Conservation (phyloP, 2,888 invertebrate genomes). For the Aphidoletes aphidimyza region DNA sequence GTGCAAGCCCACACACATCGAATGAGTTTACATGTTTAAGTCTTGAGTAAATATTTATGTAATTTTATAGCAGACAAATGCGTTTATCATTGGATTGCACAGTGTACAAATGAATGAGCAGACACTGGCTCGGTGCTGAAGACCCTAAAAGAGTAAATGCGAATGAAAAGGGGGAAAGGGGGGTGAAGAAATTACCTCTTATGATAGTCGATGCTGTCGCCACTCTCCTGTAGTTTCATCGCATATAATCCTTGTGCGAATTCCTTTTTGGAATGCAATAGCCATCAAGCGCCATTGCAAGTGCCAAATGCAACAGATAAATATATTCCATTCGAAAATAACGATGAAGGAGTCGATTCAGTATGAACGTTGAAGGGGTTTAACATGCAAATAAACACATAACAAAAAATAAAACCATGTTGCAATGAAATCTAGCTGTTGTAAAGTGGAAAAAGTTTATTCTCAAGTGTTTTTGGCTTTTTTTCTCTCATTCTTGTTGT, state of each 20-base stretch:
- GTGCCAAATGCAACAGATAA: constrained; percentile 48
- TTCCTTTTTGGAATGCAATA: constrained; percentile 68
- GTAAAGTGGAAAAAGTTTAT: background rate
- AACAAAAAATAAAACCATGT: background rate
- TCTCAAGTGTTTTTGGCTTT: background rate
- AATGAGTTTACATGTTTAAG: background rate
- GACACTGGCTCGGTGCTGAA: too few relatives aligned
- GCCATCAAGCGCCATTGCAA: background rate
- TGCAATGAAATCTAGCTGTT: background rate
- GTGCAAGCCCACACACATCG: too few relatives aligned
- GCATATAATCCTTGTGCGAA: constrained; percentile 82
- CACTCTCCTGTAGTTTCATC: constrained; percentile 76
- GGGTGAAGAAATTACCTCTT: constrained; percentile 67
- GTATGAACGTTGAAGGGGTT: constrained; percentile 14
- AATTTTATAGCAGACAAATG: constrained; percentile 19
- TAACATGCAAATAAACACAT: background rate
- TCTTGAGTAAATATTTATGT: constrained; percentile 47
- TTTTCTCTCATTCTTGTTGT: background rate
- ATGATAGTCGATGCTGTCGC: constrained; percentile 67
- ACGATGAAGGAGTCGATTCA: constrained; percentile 1
- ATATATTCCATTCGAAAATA: background rate
- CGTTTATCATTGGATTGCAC: background rate
- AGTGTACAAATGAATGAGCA: constrained; percentile 42
- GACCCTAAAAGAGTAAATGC: background rate
- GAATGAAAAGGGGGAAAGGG: background rate